Evolutionary conservation across 2,797 vertebrate species (phyloP), one percentile per base, ranked within the genome.

Genomic region (Pipistrellus pygmaeus): DNA sequence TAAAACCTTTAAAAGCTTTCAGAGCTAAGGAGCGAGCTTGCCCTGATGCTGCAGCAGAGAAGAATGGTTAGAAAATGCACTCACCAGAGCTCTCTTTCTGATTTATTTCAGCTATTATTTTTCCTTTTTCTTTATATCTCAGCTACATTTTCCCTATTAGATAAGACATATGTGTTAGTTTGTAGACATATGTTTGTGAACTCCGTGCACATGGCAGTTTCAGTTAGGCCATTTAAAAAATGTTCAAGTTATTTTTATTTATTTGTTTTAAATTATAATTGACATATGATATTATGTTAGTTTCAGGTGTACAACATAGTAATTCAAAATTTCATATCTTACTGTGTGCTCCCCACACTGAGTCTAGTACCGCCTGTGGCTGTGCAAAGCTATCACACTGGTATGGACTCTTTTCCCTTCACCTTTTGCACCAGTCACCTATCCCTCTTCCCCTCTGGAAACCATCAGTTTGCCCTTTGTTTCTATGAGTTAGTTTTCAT

Each of bases 1-100:
- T 82, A 57, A 85, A 88, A 88, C 71, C 48, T 83, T 81, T 64
- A 10, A 85, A 77, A 38, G 27, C 55, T 64, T 82, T 82, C 48
- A 68, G 66, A 57, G 17, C 27, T 51, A 51, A 92, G 53, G n/a
- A 57, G 11, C 21, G 17, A 57, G 41, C 32, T 85, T 46, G 13
- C 27, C 41, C 11, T 68, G 35, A 32, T 62, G 10, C 27, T 57
- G 10, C 9, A 51, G 44, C 5, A 57, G 41, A 72, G 13, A 86
- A 66, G 21, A 66, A 57, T 17, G 9, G 10, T 81, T 55, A 38
- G 51, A 68, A 91, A 72, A 60, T 41, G 13, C 41, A 69, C 32
- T 46, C 30, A 17, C 15, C 57, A 13, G 60, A 44, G 64, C 83
- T 91, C 30, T 75, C 46, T n/a, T 76, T 57, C 57, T 27, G 17